phyloP scores from a whole-genome alignment of 2,113 vertebrate genomes.

The Pseudorhombus dupliciocellatus region DNA sequence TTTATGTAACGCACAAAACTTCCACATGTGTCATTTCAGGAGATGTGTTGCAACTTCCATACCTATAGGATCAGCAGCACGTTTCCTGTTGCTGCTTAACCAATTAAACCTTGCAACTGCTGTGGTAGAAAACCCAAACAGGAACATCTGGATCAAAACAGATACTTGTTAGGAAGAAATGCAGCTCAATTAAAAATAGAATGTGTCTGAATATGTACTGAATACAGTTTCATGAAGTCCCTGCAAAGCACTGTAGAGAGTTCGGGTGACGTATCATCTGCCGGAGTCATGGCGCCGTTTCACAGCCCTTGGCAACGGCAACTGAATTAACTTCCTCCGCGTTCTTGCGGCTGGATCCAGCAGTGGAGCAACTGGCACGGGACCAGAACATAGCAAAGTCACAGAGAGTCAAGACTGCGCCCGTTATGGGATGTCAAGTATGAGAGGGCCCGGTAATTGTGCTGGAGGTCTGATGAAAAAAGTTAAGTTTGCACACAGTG shows the following conservation, averaged over 20 bases:
- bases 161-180: constrained; percentile 6
- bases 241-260: background rate
- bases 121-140: too few relatives aligned
- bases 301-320: background rate
- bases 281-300: background rate
- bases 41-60: background rate
- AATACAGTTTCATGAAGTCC: background rate
- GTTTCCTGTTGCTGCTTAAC: constrained; percentile 9
- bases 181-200: constrained; percentile 10
- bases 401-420: background rate
- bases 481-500: constrained; percentile 25
- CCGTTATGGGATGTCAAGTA: background rate
- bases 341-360: background rate
- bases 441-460: constrained; percentile 9
- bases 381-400: constrained; percentile 7
- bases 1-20: too few relatives aligned
- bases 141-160: background rate
- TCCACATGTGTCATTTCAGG: too few relatives aligned
- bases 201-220: too few relatives aligned
- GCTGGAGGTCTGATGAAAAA: constrained; percentile 32
- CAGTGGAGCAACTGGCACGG: background rate
- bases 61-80: background rate
- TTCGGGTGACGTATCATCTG: constrained; percentile 1
- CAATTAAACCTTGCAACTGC: constrained; percentile 11
- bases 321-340: background rate